phyloP scores from a whole-genome alignment of 2,113 vertebrate species.

The Sapajus apella region DNA sequence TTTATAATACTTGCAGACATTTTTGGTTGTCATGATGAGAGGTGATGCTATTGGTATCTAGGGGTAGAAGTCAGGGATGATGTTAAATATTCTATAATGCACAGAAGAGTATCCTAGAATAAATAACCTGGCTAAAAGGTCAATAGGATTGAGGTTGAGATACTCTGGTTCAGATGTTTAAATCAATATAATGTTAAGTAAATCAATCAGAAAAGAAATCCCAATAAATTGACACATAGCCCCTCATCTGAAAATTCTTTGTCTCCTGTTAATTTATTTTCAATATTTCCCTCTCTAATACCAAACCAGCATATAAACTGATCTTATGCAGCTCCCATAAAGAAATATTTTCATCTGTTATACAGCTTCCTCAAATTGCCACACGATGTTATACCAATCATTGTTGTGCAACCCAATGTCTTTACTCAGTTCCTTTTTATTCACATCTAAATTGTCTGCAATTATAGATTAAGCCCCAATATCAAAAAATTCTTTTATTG shows the following conservation, averaged over 20 bases:
- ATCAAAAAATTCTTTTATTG: background rate
- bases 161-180: background rate
- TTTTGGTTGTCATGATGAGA: background rate
- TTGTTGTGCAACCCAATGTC: accelerated
- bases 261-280: background rate
- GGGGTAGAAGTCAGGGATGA: background rate
- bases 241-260: background rate
- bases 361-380: background rate
- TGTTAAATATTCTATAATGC: background rate
- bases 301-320: background rate
- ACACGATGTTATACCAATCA: accelerated
- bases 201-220: background rate
- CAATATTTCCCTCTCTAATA: background rate
- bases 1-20: background rate
- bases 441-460: background rate
- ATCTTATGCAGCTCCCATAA: background rate
- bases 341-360: background rate
- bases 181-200: background rate
- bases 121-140: background rate
- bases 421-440: background rate
- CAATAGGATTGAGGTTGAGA: background rate
- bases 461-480: background rate
- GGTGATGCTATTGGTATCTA: background rate
- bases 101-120: background rate
- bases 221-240: background rate